phyloP scores from a whole-genome alignment of 2,797 vertebrate species.

The Gallinago solitaria region DNA sequence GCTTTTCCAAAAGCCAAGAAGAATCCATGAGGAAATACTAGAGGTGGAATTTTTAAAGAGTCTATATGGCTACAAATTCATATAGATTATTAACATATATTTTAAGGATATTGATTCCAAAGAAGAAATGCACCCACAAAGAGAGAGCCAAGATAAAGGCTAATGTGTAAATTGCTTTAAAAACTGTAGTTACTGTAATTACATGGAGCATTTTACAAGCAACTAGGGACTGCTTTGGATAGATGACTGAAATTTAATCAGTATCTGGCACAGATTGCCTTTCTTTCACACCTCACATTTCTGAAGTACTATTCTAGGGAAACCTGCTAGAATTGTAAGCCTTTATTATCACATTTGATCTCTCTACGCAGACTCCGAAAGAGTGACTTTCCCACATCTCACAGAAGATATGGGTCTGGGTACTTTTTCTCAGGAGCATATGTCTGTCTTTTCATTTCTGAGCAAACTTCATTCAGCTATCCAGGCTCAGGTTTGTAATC shows the following conservation, averaged over 20 bases:
- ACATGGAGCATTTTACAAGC: conserved; percentile 81
- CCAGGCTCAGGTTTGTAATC: conserved; percentile 43
- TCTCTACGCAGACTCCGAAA: conserved; percentile 43
- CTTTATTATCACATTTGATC: conserved; percentile 68
- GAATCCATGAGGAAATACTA: conserved; percentile 63
- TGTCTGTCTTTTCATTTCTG: conserved; percentile 17
- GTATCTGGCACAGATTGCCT: conserved; percentile 73
- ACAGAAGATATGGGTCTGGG: neutral
- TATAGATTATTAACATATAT: conserved; percentile 74
- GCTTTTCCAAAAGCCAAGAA: conserved; percentile 72
- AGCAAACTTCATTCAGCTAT: conserved; percentile 13
- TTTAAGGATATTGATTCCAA: conserved; percentile 78
- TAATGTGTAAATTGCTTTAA: conserved; percentile 81
- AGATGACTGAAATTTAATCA: conserved; percentile 82
- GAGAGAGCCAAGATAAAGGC: conserved; percentile 72
- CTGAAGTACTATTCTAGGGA: conserved; percentile 64
- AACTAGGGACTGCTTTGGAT: conserved; percentile 77
- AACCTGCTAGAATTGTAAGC: conserved; percentile 56
- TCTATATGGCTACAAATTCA: conserved; percentile 70
- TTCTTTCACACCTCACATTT: conserved; percentile 71
- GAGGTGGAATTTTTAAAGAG: conserved; percentile 70
- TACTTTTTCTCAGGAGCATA: neutral
- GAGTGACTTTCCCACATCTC: conserved; percentile 41
- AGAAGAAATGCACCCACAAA: conserved; percentile 74
- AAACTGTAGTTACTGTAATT: conserved; percentile 81